phyloP scores from a whole-genome alignment of 1,140 invertebrate genomes.

The Saxidomus purpurata region DNA sequence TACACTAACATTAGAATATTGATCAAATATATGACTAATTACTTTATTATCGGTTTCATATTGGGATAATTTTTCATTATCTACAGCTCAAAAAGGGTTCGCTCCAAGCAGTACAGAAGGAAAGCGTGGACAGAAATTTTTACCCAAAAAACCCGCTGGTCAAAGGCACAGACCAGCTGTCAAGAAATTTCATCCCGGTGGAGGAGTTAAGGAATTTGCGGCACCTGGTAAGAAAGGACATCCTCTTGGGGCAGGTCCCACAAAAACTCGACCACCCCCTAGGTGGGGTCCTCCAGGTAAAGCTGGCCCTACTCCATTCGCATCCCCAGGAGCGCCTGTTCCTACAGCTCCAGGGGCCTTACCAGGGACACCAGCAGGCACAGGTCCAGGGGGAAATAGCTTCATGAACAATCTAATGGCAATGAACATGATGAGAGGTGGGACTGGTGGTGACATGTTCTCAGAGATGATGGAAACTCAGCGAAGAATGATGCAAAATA shows the following conservation, averaged over 20 bases:
- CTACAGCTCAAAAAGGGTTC: slow-evolving; percentile 16
- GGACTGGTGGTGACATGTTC: slow-evolving; percentile 10
- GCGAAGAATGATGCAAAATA: background rate
- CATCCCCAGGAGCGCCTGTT: background rate
- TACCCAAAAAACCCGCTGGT: background rate
- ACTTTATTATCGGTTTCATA: too few species aligned
- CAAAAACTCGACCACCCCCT: background rate
- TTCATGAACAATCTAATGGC: slow-evolving; percentile 13
- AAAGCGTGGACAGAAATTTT: background rate
- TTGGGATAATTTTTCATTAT: background rate
- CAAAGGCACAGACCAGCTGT: too few species aligned
- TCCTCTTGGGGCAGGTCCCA: background rate
- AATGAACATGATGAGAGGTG: slow-evolving; percentile 12
- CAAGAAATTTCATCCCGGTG: too few species aligned
- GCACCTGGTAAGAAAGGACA: background rate
- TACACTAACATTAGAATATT: too few species aligned
- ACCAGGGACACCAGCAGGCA: background rate
- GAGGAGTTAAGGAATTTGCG: background rate
- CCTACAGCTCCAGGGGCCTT: background rate
- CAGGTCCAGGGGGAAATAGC: background rate
- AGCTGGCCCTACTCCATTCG: background rate
- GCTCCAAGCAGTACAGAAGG: slow-evolving; percentile 1
- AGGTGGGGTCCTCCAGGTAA: background rate
- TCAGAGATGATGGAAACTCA: slow-evolving; percentile 37
- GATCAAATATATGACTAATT: too few species aligned